Base-by-base conservation (phyloP, 1,140 invertebrate genomes). In the Cecropterus lyciades region DNA sequence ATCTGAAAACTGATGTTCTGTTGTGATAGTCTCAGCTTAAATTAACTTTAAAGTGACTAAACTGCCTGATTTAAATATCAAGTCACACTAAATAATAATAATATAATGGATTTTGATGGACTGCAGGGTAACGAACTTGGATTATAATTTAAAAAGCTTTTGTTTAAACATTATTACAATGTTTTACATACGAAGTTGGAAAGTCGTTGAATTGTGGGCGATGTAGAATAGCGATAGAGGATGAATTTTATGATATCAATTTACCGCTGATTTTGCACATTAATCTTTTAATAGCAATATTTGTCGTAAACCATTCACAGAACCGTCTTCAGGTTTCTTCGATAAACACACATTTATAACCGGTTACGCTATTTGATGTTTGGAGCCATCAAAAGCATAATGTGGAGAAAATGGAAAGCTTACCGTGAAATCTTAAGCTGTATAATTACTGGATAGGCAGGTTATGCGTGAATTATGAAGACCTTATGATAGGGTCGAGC, bases 401-500 rank as follows among this genome's bases (percentile, higher is more conserved):
- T 33, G 56, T 30, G 27, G 56, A 43, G 66, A 68, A 67, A 68
- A 65, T 72, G 62, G 70, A 67, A 64, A 65, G 60, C 66, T 62
- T 37, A 45, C 43, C 56, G 52, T 66, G 57, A 69, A 72, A 63
- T 72, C 56, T 46, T 57, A 37, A 59, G 57, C 51, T 69, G 62
- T 52, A 46, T 72, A 72, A 72, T 69, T 67, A 69, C 60, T 53
- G 55, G 65, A 67, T 7, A 30, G 43, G 62, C 51, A 62, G 42
- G 51, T 62, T 45, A 59, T 49, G 45, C 5, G 46, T 62, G 43
- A 15, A 2, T 49, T 62, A 49, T 49, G 27, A 37, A 62, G 52
- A 16, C 27, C 45, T 20, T 27, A 48, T 48, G 5, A 4, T 30
- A 33, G n/a, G n/a, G 13, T 15, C 42, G 42, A 46, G 13, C 20